A percentile compares a stretch with the other conserved stretches of the same genome.
phyloP scores from a whole-genome alignment of 2,888 invertebrate genomes.

The Phymatocera aterrima region DNA sequence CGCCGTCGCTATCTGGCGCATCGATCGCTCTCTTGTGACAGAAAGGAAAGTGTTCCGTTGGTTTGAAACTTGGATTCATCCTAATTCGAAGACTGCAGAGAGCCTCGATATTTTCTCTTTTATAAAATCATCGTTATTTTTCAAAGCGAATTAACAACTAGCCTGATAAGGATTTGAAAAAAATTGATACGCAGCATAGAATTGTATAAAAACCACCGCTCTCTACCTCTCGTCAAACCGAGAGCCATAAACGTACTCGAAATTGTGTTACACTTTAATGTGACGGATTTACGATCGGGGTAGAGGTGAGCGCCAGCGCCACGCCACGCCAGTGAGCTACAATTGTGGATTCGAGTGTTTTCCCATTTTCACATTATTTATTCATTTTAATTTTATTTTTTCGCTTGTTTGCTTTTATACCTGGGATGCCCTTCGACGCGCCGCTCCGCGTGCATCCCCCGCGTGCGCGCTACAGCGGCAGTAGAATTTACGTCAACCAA shows the following conservation, averaged over 20 bases:
- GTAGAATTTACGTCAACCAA: background rate
- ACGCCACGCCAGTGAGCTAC: background rate
- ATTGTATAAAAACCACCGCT: background rate
- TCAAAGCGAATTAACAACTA: background rate
- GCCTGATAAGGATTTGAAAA: background rate
- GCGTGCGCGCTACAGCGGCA: too few relatives aligned
- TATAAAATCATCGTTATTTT: conserved; percentile 9
- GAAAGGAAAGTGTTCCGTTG: too few relatives aligned
- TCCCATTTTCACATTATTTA: conserved; percentile 22
- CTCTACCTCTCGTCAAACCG: background rate
- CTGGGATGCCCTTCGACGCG: too few relatives aligned
- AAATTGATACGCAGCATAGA: background rate
- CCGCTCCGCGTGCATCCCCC: too few relatives aligned
- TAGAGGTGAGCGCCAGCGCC: background rate
- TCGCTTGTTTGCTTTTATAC: too few relatives aligned
- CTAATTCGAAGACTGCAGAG: background rate
- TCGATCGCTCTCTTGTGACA: background rate
- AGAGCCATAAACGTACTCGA: background rate
- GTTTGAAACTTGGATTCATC: background rate
- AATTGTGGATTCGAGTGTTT: conserved; percentile 17
- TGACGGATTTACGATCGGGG: conserved; percentile 17
- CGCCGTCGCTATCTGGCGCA: conserved; percentile 1
- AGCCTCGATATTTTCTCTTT: background rate
- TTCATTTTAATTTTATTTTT: too few relatives aligned
- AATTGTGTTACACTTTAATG: conserved; percentile 23